phyloP scores from a whole-genome alignment of 1,140 invertebrate genomes.

The Ridgeia piscesae region DNA sequence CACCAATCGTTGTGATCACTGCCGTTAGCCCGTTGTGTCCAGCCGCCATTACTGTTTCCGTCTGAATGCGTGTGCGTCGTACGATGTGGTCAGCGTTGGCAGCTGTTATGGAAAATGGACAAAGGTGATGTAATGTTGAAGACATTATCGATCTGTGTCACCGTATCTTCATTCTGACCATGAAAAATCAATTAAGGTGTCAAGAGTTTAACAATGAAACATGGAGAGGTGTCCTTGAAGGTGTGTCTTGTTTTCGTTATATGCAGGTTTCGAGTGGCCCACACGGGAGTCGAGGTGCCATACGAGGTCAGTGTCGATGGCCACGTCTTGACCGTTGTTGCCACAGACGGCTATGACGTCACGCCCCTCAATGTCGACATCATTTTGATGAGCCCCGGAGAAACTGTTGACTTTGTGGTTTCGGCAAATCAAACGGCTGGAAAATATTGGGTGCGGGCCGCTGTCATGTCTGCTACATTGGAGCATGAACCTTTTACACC shows the following conservation, averaged over 20 bases:
- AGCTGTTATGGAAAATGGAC: no score
- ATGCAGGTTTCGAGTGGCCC: conserved; percentile 10
- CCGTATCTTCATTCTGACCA: no score
- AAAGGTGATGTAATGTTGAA: no score
- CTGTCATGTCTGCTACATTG: neutral
- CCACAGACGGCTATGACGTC: conserved; percentile 18
- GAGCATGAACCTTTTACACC: neutral
- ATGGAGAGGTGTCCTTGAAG: no score
- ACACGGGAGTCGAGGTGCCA: neutral
- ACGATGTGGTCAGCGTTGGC: no score
- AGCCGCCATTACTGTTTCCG: no score
- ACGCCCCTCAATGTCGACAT: conserved; percentile 15
- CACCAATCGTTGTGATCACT: no score
- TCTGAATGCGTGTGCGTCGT: no score
- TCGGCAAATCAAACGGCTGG: neutral
- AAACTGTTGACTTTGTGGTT: conserved; percentile 25
- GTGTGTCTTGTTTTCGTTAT: neutral
- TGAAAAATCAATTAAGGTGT: no score
- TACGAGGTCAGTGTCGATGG: conserved; percentile 15
- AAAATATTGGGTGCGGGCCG: conserved; percentile 17
- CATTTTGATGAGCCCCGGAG: conserved; percentile 12
- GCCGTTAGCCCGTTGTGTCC: no score
- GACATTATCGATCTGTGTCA: no score
- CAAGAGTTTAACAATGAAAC: no score
- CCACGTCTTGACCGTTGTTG: conserved; percentile 9